Evolutionary conservation across 2,888 invertebrate genomes (phyloP).

Genomic region (Zhengitettix transpicula): DNA sequence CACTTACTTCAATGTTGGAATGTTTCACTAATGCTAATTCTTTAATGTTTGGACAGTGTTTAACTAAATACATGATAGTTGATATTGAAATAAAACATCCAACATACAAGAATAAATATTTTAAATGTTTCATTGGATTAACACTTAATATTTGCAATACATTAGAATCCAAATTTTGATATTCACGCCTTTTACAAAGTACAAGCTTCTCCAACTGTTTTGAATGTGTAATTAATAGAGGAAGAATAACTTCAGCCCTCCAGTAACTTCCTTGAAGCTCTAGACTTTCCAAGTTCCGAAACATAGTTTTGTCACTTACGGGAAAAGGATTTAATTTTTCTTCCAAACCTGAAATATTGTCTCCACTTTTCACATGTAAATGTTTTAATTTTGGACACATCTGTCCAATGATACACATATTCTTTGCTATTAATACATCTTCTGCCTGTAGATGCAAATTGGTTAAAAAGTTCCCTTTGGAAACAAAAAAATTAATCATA

Average conservation of each 20-base stretch:
- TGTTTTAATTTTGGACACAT: constrained; percentile 11
- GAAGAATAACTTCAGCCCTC: constrained; percentile 4
- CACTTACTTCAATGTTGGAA: background rate
- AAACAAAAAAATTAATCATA: constrained; percentile 7
- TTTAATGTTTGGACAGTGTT: background rate
- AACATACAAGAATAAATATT: background rate
- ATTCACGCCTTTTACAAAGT: background rate
- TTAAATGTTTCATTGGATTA: background rate
- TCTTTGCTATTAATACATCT: constrained; percentile 2
- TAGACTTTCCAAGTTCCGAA: constrained; percentile 7
- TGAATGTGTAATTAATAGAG: constrained; percentile 7
- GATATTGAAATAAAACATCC: background rate
- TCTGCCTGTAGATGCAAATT: constrained; percentile 9
- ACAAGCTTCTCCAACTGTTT: constrained; percentile 3
- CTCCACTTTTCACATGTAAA: constrained; percentile 7
- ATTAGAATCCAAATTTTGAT: constrained; percentile 2
- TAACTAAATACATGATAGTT: background rate
- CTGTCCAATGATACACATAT: constrained; percentile 11
- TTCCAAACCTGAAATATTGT: background rate
- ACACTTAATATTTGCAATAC: background rate
- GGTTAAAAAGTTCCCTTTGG: constrained; percentile 9
- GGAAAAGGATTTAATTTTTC: background rate
- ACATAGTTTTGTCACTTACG: background rate
- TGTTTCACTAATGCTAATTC: background rate
- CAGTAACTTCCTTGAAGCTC: constrained; percentile 7